Conservation (phyloP, 2,113 vertebrate genomes). For the Poeciliopsis turrubarensis region DNA sequence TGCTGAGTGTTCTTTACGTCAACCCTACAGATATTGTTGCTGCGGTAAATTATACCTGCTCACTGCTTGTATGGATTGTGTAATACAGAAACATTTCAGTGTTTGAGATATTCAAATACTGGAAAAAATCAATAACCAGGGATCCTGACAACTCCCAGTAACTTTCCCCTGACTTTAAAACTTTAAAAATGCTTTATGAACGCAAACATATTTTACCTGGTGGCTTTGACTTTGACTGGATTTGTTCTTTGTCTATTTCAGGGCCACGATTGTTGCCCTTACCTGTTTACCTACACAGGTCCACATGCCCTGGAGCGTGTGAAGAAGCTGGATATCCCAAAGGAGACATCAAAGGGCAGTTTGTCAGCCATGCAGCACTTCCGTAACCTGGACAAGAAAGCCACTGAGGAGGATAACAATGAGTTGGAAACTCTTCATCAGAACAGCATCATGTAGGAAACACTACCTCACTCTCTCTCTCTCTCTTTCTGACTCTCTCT, state of each 20-base stretch:
- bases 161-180: neutral
- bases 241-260: conserved; percentile 30
- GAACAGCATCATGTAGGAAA: conserved; percentile 73
- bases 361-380: conserved; percentile 84
- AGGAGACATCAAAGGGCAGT: conserved; percentile 72
- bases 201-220: neutral
- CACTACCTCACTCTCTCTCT: neutral
- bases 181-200: neutral
- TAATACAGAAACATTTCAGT: neutral
- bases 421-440: conserved; percentile 78
- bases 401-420: conserved; percentile 72
- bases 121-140: no score
- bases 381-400: conserved; percentile 82
- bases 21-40: conserved; percentile 77
- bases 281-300: conserved; percentile 78
- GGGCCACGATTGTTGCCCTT: conserved; percentile 83
- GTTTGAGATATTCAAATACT: neutral
- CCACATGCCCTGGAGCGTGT: conserved; percentile 72
- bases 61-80: neutral
- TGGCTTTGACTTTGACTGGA: neutral
- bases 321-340: conserved; percentile 78
- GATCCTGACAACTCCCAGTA: neutral
- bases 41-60: conserved; percentile 61
- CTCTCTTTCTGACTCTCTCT: neutral
- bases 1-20: conserved; percentile 72